These are phyloP conservation scores for Motacilla tschutschensis DNA, from an alignment of 2,113 vertebrate genomes.

Conservation along the genomic window DNA sequence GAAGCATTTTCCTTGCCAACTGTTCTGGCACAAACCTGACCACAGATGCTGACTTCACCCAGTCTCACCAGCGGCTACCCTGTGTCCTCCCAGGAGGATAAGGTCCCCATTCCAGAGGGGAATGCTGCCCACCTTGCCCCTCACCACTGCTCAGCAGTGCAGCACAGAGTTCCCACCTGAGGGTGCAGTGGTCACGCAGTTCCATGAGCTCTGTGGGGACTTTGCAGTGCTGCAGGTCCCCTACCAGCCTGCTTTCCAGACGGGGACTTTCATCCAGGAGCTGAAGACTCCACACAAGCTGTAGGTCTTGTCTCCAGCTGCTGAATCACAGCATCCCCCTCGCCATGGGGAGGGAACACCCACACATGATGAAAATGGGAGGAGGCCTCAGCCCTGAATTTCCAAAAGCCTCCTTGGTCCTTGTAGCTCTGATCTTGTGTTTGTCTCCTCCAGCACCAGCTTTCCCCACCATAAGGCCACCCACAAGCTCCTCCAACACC, in stretches of 20 bases:
- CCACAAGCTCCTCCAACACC: background rate
- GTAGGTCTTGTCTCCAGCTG: background rate
- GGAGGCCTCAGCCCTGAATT: background rate
- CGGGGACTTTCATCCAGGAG: background rate
- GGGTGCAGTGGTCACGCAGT: too few relatives aligned
- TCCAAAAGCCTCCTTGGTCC: background rate
- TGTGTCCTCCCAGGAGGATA: background rate
- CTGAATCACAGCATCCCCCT: background rate
- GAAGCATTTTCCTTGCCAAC: background rate
- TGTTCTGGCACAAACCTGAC: background rate
- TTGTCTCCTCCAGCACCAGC: background rate
- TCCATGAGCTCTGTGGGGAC: background rate
- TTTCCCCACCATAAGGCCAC: background rate
- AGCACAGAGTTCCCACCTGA: too few relatives aligned
- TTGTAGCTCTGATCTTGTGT: background rate
- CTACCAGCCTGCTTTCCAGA: background rate
- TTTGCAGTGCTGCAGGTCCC: background rate
- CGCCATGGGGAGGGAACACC: accelerated
- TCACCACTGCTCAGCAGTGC: background rate
- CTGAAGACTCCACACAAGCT: background rate
- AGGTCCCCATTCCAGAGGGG: background rate
- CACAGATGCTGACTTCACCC: accelerated
- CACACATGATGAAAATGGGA: accelerated
- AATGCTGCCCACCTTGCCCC: background rate
- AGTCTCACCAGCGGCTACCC: background rate